These are phyloP conservation scores for Eristalis pertinax DNA, from an alignment of 2,888 invertebrate species.

Conservation along the genomic window DNA sequence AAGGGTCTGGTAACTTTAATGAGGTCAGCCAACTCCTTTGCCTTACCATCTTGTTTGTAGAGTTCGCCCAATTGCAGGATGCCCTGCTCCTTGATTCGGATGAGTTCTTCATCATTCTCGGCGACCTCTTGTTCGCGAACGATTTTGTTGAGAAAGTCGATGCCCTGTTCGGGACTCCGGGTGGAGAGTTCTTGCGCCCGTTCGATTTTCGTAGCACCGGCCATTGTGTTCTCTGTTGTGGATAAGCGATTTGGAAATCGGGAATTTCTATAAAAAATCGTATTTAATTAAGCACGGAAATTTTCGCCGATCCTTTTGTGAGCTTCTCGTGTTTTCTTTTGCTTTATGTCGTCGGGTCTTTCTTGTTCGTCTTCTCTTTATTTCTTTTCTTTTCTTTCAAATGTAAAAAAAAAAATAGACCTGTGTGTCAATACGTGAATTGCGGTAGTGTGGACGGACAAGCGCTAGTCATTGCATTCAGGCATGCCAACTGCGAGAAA, in stretches of 20 bases:
- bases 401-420: slow-evolving; percentile 50
- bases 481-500: slow-evolving; percentile 73
- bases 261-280: slow-evolving; percentile 35
- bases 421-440: slow-evolving; percentile 70
- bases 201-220: slow-evolving; percentile 95
- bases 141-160: slow-evolving; percentile 88
- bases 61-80: slow-evolving; percentile 95
- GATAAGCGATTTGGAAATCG: slow-evolving; percentile 10
- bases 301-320: slow-evolving; percentile 72
- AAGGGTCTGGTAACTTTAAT: slow-evolving; percentile 98
- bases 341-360: slow-evolving; percentile 74
- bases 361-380: slow-evolving; percentile 65
- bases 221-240: slow-evolving; percentile 83
- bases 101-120: slow-evolving; percentile 94
- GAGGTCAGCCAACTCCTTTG: slow-evolving; percentile 94
- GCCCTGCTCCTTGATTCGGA: slow-evolving; percentile 95
- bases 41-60: slow-evolving; percentile 96
- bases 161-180: slow-evolving; percentile 89
- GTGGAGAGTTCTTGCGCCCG: slow-evolving; percentile 89
- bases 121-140: slow-evolving; percentile 89
- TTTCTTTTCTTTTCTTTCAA: slow-evolving; percentile 34
- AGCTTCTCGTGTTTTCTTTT: slow-evolving; percentile 73
- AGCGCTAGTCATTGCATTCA: slow-evolving; percentile 80
- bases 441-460: slow-evolving; percentile 72
- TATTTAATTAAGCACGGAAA: slow-evolving; percentile 34